Evolutionary conservation across 2,888 invertebrate species (phyloP).

Genomic region (Dicyrtoma fusca): DNA sequence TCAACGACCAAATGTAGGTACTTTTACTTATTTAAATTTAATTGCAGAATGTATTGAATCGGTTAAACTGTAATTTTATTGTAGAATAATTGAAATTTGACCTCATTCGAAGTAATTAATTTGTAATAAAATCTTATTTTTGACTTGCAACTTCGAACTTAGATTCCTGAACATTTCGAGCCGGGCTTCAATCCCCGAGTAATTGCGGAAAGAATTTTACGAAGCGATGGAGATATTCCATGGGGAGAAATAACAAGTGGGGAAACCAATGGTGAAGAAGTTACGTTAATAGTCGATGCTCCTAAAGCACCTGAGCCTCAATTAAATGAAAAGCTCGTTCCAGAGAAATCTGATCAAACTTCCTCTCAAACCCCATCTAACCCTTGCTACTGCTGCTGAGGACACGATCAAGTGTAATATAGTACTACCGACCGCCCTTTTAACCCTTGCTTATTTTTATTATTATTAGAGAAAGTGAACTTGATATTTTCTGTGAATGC

Average conservation of each 20-base stretch:
- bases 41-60: too few relatives aligned
- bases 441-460: too few relatives aligned
- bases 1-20: conserved; percentile 4
- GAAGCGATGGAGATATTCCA: conserved; percentile 41
- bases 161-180: conserved; percentile 39
- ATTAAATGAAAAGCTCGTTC: conserved; percentile 5
- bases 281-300: conserved; percentile 9
- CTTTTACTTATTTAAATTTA: too few relatives aligned
- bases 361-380: conserved; percentile 12
- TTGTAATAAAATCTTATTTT: too few relatives aligned
- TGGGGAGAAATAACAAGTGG: neutral
- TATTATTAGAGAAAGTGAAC: too few relatives aligned
- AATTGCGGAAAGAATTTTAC: conserved; percentile 48
- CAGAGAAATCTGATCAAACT: conserved; percentile 14
- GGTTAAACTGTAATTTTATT: too few relatives aligned
- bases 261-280: neutral
- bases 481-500: too few relatives aligned
- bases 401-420: too few relatives aligned
- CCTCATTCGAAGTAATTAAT: too few relatives aligned
- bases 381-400: conserved; percentile 29
- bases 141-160: too few relatives aligned
- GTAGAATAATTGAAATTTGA: too few relatives aligned
- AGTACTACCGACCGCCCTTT: too few relatives aligned
- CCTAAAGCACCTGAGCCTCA: conserved; percentile 13
- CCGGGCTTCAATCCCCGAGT: conserved; percentile 51